These are phyloP conservation scores for Momotus momota DNA, from an alignment of 2,797 vertebrate genomes.

Conservation along the genomic window DNA sequence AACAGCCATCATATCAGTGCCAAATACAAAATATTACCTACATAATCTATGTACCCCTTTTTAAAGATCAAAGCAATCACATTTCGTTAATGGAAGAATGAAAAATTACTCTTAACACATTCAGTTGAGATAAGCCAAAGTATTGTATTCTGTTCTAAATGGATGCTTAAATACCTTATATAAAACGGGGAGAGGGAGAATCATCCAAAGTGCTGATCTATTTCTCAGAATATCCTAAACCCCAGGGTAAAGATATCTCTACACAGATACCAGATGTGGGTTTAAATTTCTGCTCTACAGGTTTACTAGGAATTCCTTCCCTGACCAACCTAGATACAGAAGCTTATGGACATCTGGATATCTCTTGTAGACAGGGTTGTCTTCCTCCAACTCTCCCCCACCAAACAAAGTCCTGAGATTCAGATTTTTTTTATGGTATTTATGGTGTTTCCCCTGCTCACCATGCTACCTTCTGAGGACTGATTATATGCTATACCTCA, in stretches of 20 bases:
- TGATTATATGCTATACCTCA: background rate
- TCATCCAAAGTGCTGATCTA: background rate
- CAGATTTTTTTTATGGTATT: background rate
- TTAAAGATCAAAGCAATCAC: conserved; percentile 52
- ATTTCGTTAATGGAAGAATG: conserved; percentile 28
- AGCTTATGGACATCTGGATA: rapidly evolving
- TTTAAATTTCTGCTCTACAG: background rate
- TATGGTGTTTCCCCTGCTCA: background rate
- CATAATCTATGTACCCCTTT: background rate
- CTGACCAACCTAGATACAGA: background rate
- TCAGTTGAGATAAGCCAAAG: background rate
- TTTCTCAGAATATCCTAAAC: background rate
- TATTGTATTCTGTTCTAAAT: conserved; percentile 16
- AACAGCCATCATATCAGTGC: background rate
- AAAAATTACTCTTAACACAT: conserved; percentile 3
- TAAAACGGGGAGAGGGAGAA: background rate
- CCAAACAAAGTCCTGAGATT: background rate
- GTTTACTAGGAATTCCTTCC: background rate
- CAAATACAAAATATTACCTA: conserved; percentile 36
- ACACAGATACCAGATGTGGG: background rate
- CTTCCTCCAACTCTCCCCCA: background rate
- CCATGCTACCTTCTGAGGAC: background rate
- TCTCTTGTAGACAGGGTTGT: background rate
- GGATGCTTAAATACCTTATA: background rate
- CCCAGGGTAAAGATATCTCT: background rate